Conservation (phyloP, 1,140 invertebrate genomes). For the Liolophura sinensis region DNA sequence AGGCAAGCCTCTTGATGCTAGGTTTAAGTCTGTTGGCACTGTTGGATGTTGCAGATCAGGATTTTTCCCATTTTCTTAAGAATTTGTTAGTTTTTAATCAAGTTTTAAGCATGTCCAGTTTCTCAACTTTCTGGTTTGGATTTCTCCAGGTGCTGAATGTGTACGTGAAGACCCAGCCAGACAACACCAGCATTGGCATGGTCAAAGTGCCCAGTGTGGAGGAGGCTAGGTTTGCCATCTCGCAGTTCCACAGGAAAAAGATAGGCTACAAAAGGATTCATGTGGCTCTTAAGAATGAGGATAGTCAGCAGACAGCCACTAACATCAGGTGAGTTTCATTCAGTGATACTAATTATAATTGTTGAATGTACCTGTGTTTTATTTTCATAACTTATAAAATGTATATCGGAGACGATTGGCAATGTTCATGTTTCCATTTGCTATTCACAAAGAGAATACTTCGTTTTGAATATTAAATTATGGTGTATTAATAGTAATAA, state of each 20-base stretch:
- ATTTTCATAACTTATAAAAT: background rate
- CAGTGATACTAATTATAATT: slow-evolving; percentile 10
- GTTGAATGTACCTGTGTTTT: background rate
- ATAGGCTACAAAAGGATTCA: slow-evolving; percentile 81
- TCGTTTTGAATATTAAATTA: too few relatives aligned
- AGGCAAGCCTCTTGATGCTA: too few relatives aligned
- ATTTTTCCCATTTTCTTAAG: too few relatives aligned
- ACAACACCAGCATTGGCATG: slow-evolving; percentile 70
- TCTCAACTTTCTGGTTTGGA: background rate
- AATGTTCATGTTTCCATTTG: too few relatives aligned
- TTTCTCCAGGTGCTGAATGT: slow-evolving; percentile 68
- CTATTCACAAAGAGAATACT: too few relatives aligned
- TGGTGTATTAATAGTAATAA: too few relatives aligned
- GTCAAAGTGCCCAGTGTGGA: slow-evolving; percentile 69
- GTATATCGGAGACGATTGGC: too few relatives aligned
- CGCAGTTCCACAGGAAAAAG: slow-evolving; percentile 79
- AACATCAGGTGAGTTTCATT: slow-evolving; percentile 63
- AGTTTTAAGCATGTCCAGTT: background rate
- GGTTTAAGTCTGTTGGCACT: too few relatives aligned
- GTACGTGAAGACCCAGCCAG: slow-evolving; percentile 69
- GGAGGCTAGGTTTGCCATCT: slow-evolving; percentile 81
- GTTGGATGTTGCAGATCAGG: too few relatives aligned
- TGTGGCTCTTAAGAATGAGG: slow-evolving; percentile 72
- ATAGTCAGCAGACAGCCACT: slow-evolving; percentile 65
- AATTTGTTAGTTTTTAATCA: background rate